phyloP scores from a whole-genome alignment of 2,888 invertebrate species.

The Acronicta alni region DNA sequence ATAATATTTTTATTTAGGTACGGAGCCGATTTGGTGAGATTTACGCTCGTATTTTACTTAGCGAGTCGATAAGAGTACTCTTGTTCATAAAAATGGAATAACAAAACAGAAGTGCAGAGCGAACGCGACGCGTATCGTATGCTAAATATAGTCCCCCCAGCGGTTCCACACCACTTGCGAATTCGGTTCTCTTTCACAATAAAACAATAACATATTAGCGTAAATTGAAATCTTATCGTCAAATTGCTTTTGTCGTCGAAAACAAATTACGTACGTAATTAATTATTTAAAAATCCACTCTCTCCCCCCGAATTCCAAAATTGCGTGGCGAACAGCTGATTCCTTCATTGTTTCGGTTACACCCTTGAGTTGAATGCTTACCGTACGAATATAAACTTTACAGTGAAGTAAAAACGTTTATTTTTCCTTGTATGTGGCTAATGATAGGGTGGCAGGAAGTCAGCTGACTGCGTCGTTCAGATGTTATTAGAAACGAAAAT shows the following conservation, averaged over 20 bases:
- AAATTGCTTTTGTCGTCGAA: slow-evolving; percentile 31
- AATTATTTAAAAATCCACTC: slow-evolving; percentile 55
- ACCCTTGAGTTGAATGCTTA: slow-evolving; percentile 34
- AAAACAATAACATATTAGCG: slow-evolving; percentile 33
- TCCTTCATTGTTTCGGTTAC: slow-evolving; percentile 53
- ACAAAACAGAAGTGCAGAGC: neutral
- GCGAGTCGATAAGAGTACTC: slow-evolving; percentile 12
- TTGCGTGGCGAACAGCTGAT: slow-evolving; percentile 61
- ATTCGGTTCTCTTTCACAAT: slow-evolving; percentile 13
- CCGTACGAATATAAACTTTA: slow-evolving; percentile 9
- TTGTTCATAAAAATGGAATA: slow-evolving; percentile 10
- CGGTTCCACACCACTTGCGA: neutral
- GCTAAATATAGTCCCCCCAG: neutral
- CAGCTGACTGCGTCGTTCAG: slow-evolving; percentile 61
- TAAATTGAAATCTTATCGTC: slow-evolving; percentile 41
- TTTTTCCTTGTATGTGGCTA: slow-evolving; percentile 14
- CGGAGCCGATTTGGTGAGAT: slow-evolving; percentile 31
- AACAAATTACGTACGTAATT: slow-evolving; percentile 50
- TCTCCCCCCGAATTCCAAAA: slow-evolving; percentile 44
- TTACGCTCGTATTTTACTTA: slow-evolving; percentile 35
- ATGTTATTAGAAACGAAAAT: slow-evolving; percentile 56
- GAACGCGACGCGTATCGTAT: neutral
- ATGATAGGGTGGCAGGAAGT: slow-evolving; percentile 59
- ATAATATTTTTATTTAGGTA: slow-evolving; percentile 48
- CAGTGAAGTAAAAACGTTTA: neutral